A percentile compares a stretch with the other conserved stretches of the same genome.
Conservation (phyloP, 2,113 vertebrate genomes). For the Ctenomys sociabilis region DNA sequence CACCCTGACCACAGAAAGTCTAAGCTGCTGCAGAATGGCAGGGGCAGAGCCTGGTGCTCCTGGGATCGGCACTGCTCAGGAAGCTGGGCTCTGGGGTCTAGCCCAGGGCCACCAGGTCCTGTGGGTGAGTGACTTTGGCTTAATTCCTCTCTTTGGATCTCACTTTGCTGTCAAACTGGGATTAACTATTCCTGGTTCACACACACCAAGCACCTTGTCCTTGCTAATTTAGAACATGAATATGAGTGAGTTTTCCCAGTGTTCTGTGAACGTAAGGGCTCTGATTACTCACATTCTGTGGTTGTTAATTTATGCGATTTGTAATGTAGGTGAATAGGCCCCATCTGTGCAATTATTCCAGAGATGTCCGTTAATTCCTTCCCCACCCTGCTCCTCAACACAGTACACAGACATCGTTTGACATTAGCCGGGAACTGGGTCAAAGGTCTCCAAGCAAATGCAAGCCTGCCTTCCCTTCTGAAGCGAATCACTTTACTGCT, state of each 20-base stretch:
- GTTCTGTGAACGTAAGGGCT: neutral
- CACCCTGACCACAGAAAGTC: neutral
- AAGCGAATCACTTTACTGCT: conserved; percentile 6
- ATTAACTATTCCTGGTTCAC: neutral
- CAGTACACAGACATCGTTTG: neutral
- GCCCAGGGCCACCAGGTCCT: neutral
- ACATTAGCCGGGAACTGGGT: neutral
- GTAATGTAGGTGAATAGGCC: neutral
- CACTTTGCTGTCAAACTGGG: neutral
- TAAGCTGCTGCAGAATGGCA: neutral
- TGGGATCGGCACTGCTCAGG: neutral
- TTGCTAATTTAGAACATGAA: neutral
- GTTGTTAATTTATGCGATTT: neutral
- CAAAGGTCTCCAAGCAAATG: conserved; percentile 44
- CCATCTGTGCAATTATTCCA: neutral
- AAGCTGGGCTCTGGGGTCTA: neutral
- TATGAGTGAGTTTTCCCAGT: neutral
- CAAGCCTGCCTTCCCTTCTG: neutral
- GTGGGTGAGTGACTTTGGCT: neutral
- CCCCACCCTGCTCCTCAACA: neutral
- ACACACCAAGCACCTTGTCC: neutral
- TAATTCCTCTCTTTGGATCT: neutral
- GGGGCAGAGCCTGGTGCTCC: neutral
- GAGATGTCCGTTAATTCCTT: neutral
- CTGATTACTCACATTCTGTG: neutral